Base-by-base conservation (phyloP, 2,888 invertebrate species). In the Drosophila incognita region DNA sequence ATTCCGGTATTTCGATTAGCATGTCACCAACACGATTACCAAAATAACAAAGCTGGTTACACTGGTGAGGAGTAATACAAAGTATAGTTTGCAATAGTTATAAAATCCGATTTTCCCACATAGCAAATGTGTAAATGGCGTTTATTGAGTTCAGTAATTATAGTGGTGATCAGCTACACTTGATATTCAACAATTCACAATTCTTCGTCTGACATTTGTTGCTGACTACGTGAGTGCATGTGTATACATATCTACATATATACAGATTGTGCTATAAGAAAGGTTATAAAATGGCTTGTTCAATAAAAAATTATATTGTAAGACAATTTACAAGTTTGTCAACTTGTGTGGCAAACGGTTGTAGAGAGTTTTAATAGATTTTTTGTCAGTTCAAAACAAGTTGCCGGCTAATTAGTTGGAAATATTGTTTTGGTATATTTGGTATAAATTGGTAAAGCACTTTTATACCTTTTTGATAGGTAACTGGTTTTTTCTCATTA, bases 401-500 rank as follows among this genome's bases (percentile, higher is more conserved):
- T 69, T 83, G 57, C 82, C 79, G 82, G 87, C 74, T 86, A 71
- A 74, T 65, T 68, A 67, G 36, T 38, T 52, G n/a, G 8, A 15
- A 35, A 18, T 40, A 40, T 52, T 33, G 24, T 46, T 40, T 52
- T 42, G 31, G 69, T 69, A 62, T 72, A 61, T 79, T 65, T 38
- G 21, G 61, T 69, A 64, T 67, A 48, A 42, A 53, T 33, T 40
- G 2, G 4, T 0, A 49, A 18, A 40, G n/a, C 29, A 33, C 7
- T 40, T 72, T 21, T 18, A 7, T 13, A 31, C 13, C 4, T 24
- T 35, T 52, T 29, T 49, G 38, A 10, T 13, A 40, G 11, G 15
- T 56, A 10, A 10, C 7, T 68, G 36, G 69, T 67, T 73, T 76
- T 76, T 38, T 35, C 5, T 2, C 21, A 33, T 8, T 46, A 42